Evolutionary conservation across 2,113 vertebrate species (phyloP), one percentile per base, ranked within the genome.

Genomic region (Dipodomys ordii): DNA sequence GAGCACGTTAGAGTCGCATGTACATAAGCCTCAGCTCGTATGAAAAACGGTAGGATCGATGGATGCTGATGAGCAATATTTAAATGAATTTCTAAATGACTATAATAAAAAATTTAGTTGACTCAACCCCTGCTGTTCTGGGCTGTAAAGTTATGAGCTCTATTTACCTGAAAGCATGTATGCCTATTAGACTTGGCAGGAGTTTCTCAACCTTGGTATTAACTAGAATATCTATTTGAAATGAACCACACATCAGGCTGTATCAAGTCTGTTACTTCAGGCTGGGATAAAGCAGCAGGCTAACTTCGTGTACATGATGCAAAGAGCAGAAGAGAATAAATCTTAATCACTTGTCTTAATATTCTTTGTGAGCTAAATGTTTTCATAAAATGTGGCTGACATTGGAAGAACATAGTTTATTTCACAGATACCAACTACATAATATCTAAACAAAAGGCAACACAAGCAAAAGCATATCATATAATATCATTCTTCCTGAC

Each of bases 131-230:
- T 96, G 74, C 11, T 97, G 69, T 92, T 97, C 68, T 92, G 57
- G 95, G 85, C 10, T 88, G 87, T 73, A 90, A 12, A 92, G 87
- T 96, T 83, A 92, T 95, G 97, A 97, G 84, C 88, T 96, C 96
- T 97, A 96, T 96, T 97, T 97, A 97, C 96, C 94, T 96, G 95
- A 96, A 96, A 96, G 93, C 96, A 96, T 96, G 96, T 88, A 96
- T 92, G 93, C 91, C 93, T 95, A 96, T 97, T 97, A 96, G 93
- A 96, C 95, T 96, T 97, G 87, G 95, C 96, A 96, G 96, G 94
- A 97, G 93, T 96, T 97, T 96, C 90, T 96, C 93, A 96, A 96
- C 87, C 93, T 95, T 95, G 73, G 82, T 95, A 95, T 95, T 96
- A 94, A 96, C 88, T 94, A 93, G 85, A 91, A 90, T 95, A 94